A percentile compares a stretch with the other conserved stretches of the same genome.
Evolutionary conservation across 2,888 invertebrate species (phyloP).

Genomic region (Melipona beecheii): DNA sequence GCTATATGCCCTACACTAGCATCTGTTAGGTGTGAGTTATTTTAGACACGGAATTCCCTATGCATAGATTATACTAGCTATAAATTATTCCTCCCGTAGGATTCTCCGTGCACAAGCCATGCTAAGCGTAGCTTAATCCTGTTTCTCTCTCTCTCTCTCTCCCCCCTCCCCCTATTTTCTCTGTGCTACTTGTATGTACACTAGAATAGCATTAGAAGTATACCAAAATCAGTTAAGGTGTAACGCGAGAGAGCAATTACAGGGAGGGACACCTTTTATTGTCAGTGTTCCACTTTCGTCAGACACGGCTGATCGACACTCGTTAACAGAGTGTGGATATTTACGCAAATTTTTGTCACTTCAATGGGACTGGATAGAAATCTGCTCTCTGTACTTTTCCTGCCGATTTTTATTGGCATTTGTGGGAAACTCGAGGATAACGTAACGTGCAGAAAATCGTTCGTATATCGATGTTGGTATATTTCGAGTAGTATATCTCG

Average conservation of each 20-base stretch:
- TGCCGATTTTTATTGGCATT: too few relatives aligned
- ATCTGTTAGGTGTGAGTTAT: slow-evolving; percentile 28
- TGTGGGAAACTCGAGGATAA: too few relatives aligned
- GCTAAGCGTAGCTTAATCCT: not conserved
- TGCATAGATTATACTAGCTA: slow-evolving; percentile 36
- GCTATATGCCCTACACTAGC: not conserved
- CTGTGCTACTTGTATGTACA: not conserved
- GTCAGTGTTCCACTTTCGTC: not conserved
- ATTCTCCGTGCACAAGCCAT: slow-evolving; percentile 1
- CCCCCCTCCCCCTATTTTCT: not conserved
- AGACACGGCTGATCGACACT: not conserved
- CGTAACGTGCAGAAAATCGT: too few relatives aligned
- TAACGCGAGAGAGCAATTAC: not conserved
- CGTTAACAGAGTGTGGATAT: not conserved
- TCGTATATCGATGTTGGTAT: too few relatives aligned
- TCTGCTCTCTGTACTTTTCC: too few relatives aligned
- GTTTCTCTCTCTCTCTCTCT: not conserved
- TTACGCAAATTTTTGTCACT: not conserved
- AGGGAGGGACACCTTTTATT: not conserved
- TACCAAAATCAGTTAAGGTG: not conserved
- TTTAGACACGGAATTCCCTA: slow-evolving; percentile 37
- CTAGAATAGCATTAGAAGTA: not conserved
- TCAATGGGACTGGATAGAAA: too few relatives aligned
- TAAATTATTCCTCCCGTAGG: slow-evolving; percentile 35
- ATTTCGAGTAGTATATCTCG: too few relatives aligned